phyloP scores from a whole-genome alignment of 2,888 invertebrate species.

The Ceratothoa steindachneri region DNA sequence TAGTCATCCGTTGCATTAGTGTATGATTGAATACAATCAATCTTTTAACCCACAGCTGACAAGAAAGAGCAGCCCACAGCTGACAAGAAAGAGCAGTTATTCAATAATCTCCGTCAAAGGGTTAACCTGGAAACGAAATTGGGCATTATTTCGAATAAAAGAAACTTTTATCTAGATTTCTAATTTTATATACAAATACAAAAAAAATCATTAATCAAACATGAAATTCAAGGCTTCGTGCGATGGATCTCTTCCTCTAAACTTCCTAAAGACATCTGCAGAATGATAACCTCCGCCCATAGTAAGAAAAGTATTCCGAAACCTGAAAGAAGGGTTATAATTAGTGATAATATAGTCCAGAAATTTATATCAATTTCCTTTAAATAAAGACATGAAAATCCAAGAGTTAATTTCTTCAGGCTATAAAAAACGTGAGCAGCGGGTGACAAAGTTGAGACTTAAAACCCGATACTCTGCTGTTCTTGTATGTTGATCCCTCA shows the following conservation, averaged over 20 bases:
- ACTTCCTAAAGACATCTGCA: constrained; percentile 79
- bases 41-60: no score
- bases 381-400: neutral
- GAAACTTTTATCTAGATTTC: no score
- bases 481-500: no score
- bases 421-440: neutral
- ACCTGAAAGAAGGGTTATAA: constrained; percentile 56
- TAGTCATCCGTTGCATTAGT: no score
- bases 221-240: constrained; percentile 64
- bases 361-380: neutral
- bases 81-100: no score
- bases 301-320: constrained; percentile 75
- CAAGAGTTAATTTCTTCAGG: neutral
- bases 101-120: no score
- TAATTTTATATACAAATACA: no score
- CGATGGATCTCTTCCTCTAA: constrained; percentile 86
- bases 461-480: no score
- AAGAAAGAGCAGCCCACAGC: no score
- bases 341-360: neutral
- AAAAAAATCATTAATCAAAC: neutral
- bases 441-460: neutral
- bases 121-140: no score
- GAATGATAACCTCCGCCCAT: constrained; percentile 77
- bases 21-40: no score
- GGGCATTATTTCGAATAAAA: no score